Evolutionary conservation across 2,113 vertebrate species (phyloP), one percentile per base, ranked within the genome.

Genomic region (Apeltes quadracus): DNA sequence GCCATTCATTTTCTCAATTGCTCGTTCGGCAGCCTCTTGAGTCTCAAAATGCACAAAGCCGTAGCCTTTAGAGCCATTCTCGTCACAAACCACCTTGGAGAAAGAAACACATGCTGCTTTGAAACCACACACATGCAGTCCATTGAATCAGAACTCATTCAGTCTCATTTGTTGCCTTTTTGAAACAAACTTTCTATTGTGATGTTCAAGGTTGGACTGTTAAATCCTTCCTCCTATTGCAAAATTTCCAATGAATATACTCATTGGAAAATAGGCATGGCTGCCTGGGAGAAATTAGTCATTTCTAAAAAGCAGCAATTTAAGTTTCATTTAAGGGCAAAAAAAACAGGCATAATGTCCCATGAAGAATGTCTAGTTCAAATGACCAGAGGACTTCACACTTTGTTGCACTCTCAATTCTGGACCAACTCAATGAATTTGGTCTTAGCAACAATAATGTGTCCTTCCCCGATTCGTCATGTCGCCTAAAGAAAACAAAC

Each of bases 31-130:
- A 32, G 97, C 96, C 92, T 99, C 97, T 25, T 99, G 97, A 79
- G 97, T 99, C 92, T 99, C 97, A 93, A 99, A 99, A 91, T 99
- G 97, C 83, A 99, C 97, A 94, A 99, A 99, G 82, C 97, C 97
- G 89, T 99, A 99, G 91, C 97, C 97, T 91, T 98, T 99, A 65
- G 97, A 99, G 81, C 97, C 97, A 92, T 99, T 98, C 92, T 99
- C 97, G 90, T 99, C 97, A 91, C 97, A 99, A 76, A 98, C 97
- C 91, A 99, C 97, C 97, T 99, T 84, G 18, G 76, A 90, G 66
- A 75, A 86, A 88, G 44, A 78, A 27, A 84, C 18, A 69, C 82
- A 48, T 83, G 85, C 82, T 29, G 43, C 39, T 72, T 75, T 86
- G 73, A 44, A 68, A 38, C 13, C 73, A 69, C 48, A 83, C 55